Percentiles rank a stretch among this genome's conserved stretches.
Conservation (phyloP, 2,113 vertebrate genomes). For the Anguilla japonica region DNA sequence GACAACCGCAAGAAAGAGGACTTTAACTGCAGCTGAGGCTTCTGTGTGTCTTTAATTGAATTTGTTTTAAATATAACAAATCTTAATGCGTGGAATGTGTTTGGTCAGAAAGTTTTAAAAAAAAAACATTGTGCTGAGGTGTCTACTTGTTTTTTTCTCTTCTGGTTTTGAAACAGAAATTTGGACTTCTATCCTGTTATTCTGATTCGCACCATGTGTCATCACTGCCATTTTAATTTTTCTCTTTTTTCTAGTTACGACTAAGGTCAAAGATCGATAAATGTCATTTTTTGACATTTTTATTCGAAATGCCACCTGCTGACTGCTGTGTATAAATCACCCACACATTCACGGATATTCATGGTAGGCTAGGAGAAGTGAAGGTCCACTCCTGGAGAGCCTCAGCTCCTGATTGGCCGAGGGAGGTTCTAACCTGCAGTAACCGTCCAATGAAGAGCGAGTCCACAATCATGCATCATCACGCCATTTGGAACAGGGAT, state of each 20-base stretch:
- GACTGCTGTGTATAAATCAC: conserved; percentile 57
- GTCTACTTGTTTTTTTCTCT: conserved; percentile 71
- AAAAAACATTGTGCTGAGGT: conserved; percentile 82
- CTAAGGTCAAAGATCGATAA: conserved; percentile 66
- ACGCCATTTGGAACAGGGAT: conserved; percentile 33
- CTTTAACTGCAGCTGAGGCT: conserved; percentile 78
- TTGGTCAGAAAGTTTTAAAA: conserved; percentile 83
- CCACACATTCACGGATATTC: not conserved
- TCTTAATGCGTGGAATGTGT: conserved; percentile 89
- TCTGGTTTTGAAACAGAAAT: conserved; percentile 74
- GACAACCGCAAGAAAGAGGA: conserved; percentile 48
- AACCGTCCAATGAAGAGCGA: conserved; percentile 11
- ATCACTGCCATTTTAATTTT: conserved; percentile 71
- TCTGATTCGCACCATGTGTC: conserved; percentile 75
- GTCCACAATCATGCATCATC: conserved; percentile 18
- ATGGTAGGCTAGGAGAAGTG: conserved; percentile 36
- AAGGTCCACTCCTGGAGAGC: conserved; percentile 54
- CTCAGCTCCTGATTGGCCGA: conserved; percentile 55
- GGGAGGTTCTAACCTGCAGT: conserved; percentile 35
- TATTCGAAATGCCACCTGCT: conserved; percentile 28
- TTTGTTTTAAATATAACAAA: conserved; percentile 79
- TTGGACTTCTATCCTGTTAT: conserved; percentile 80
- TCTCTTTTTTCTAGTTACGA: conserved; percentile 68
- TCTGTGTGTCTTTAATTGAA: conserved; percentile 82
- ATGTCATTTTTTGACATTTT: conserved; percentile 51